Evolutionary conservation across 2,113 vertebrate genomes (phyloP).

Genomic region (Antechinus flavipes): DNA sequence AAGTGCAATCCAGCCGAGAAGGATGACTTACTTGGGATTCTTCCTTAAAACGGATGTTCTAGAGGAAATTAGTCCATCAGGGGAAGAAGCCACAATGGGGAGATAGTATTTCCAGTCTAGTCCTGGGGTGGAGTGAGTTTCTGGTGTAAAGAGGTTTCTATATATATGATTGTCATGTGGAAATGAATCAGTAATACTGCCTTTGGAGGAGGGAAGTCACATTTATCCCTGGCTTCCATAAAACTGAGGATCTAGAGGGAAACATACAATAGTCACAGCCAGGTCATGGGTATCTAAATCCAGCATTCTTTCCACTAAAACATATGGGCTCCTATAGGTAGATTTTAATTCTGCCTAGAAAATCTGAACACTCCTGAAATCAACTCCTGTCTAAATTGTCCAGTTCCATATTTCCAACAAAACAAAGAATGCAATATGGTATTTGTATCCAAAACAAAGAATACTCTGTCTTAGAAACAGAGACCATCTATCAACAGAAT

Average conservation of each 20-base stretch:
- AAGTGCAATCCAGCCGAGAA: neutral
- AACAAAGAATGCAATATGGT: neutral
- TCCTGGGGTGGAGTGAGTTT: neutral
- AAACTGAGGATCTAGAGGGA: neutral
- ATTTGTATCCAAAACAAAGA: neutral
- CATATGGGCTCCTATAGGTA: neutral
- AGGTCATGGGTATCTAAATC: neutral
- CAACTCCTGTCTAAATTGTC: neutral
- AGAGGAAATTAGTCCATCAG: no score
- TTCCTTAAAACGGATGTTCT: neutral
- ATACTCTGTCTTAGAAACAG: neutral
- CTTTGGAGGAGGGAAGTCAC: neutral
- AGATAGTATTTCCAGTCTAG: neutral
- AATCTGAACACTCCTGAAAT: neutral
- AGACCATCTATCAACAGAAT: neutral
- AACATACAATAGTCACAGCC: neutral
- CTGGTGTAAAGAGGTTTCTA: neutral
- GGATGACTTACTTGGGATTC: no score
- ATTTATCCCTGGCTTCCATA: neutral
- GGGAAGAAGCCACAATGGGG: neutral
- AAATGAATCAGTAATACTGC: neutral
- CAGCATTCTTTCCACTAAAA: neutral
- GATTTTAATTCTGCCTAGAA: neutral
- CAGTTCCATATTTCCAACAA: neutral
- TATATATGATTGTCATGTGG: no score